Evolutionary conservation across 2,797 vertebrate species (phyloP).

Genomic region (Cheirogaleus major): DNA sequence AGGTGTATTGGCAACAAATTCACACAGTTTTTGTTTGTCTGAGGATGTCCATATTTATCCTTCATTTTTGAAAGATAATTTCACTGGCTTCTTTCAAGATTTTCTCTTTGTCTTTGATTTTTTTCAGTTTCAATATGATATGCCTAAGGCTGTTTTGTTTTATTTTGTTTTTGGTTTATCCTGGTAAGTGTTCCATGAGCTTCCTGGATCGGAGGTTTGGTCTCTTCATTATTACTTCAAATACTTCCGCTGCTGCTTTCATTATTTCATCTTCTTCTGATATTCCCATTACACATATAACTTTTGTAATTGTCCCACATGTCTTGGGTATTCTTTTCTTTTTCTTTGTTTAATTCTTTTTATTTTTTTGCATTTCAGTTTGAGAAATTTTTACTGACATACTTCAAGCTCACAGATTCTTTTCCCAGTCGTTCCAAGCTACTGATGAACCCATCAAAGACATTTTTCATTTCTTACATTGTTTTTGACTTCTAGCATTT

Average conservation of each 20-base stretch:
- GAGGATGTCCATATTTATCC: not conserved
- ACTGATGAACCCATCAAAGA: not conserved
- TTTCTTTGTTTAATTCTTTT: not conserved
- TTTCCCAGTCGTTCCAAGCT: not conserved
- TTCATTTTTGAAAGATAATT: not conserved
- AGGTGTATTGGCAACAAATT: not conserved
- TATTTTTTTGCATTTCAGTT: not conserved
- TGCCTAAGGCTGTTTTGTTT: not conserved
- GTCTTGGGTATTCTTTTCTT: not conserved
- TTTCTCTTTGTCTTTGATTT: not conserved
- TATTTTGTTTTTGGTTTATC: not conserved
- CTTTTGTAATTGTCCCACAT: not conserved
- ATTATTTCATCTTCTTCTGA: not conserved
- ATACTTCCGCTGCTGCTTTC: not conserved
- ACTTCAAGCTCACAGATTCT: not conserved
- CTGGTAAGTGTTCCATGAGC: not conserved
- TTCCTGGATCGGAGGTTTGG: not conserved
- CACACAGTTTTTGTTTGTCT: not conserved
- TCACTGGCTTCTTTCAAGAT: not conserved
- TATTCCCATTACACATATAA: not conserved
- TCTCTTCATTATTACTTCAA: not conserved
- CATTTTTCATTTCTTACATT: not conserved
- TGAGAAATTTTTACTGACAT: not conserved
- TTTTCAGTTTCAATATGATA: not conserved
- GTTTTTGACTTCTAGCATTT: not conserved